Evolutionary conservation across 2,113 vertebrate genomes (phyloP).

Genomic region (Noctilio leporinus): DNA sequence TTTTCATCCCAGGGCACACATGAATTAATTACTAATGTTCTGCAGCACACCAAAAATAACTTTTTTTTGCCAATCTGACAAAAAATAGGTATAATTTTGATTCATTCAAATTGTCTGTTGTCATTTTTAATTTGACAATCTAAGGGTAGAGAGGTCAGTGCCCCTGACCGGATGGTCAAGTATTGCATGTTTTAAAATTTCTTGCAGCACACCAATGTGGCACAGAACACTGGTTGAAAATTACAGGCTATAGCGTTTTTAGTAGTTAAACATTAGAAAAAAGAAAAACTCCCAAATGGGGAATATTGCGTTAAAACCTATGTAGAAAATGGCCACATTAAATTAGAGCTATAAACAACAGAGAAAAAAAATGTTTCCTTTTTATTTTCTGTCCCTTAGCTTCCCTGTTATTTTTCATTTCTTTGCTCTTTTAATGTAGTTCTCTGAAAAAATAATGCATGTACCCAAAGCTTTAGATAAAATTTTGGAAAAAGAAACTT

Average conservation of each 20-base stretch:
- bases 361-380: background rate
- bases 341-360: background rate
- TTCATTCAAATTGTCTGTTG: too few species aligned
- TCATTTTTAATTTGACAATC: too few species aligned
- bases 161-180: too few species aligned
- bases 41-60: too few species aligned
- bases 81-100: too few species aligned
- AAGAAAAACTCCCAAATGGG: background rate
- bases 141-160: too few species aligned
- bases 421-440: background rate
- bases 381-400: background rate
- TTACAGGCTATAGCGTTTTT: background rate
- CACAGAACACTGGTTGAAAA: too few species aligned
- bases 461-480: background rate
- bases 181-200: too few species aligned
- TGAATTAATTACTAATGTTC: too few species aligned
- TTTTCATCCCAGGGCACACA: too few species aligned
- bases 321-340: background rate
- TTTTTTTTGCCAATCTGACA: too few species aligned
- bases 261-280: background rate
- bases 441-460: background rate
- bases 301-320: background rate
- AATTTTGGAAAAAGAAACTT: background rate
- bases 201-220: too few species aligned
- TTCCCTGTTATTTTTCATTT: background rate